Evolutionary conservation across 2,113 vertebrate species (phyloP), one percentile per base, ranked within the genome.

Genomic region (Dipodomys spectabilis): DNA sequence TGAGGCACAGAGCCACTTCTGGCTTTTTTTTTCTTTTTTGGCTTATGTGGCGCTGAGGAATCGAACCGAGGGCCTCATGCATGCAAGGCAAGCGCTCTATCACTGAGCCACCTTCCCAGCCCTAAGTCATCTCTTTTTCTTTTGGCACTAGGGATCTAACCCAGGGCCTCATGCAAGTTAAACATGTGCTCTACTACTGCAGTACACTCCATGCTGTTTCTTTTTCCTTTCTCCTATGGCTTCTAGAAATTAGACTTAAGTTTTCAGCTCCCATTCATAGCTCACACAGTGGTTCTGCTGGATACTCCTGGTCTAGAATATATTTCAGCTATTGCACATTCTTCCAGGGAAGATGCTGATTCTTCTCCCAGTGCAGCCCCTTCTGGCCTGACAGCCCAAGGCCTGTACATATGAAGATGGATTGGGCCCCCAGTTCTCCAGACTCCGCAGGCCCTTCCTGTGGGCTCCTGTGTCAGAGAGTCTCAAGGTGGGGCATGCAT

Each of bases 241-340:
- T 67, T 74, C n/a, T 71, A 85, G 67, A 68, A 64, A 57, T 15
- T 84, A 62, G 83, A 62, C 20, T 60, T 44, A 64, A 83, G 20
- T 49, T 0, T 0, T 7, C 19, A 30, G 72, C 67, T 81, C 74
- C 11, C 64, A 16, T 71, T 2, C 30, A 67, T 19, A 19, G 19
- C 9, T 53, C 62, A 12, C 28, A 35, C 67, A 60, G 0, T 10
- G 0, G 35, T 83, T 86, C 89, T 49, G 0, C 9, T 12, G 25
- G 71, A 7, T 3, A 0, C 64, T 0, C 2, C 18, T n/a, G 22
- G 16, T 53, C 49, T n/a, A n/a, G 53, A 32, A 6, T 18, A 7
- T 5, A 12, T 44, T 49, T 49, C 23, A 39, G 35, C 35, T 39
- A 39, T 39, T 39, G 35, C 39, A 39, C 39, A 39, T 39, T 75